A percentile compares a stretch with the other conserved stretches of the same genome.
Evolutionary conservation across 2,113 vertebrate species (phyloP).

Genomic region (Pedionomus torquatus): DNA sequence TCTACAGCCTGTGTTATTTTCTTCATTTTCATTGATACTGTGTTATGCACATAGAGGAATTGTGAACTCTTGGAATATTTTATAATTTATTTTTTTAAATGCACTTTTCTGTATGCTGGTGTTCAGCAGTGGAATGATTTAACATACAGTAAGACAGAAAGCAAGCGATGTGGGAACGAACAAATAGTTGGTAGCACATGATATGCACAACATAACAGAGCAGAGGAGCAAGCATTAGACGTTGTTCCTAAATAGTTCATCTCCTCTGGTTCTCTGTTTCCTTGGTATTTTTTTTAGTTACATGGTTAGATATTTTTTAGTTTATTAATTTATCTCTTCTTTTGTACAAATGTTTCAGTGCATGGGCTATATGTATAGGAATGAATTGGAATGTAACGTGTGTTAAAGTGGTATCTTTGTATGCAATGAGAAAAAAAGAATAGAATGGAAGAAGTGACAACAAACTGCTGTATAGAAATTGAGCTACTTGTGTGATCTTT

Average conservation of each 20-base stretch:
- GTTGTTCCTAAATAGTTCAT: not conserved
- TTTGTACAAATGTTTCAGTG: not conserved
- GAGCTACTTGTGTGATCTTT: not conserved
- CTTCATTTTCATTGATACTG: not conserved
- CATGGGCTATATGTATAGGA: not conserved
- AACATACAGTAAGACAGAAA: not conserved
- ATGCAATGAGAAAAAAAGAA: not conserved
- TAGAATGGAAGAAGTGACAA: not conserved
- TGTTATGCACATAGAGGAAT: not conserved
- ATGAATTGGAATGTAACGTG: accelerated
- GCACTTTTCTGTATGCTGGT: not conserved
- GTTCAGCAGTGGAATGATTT: not conserved
- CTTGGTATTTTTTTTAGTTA: not conserved
- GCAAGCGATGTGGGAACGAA: not conserved
- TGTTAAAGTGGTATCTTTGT: not conserved
- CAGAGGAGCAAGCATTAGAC: not conserved
- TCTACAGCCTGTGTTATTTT: not conserved
- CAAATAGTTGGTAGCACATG: not conserved
- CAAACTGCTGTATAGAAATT: not conserved
- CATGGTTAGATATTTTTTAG: too few species aligned
- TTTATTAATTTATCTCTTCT: not conserved
- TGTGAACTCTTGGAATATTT: not conserved
- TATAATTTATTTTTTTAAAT: not conserved
- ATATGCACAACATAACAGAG: accelerated
- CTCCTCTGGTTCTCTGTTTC: not conserved